Conservation (phyloP, 2,888 invertebrate genomes). For the Phanerotoma sp. region DNA sequence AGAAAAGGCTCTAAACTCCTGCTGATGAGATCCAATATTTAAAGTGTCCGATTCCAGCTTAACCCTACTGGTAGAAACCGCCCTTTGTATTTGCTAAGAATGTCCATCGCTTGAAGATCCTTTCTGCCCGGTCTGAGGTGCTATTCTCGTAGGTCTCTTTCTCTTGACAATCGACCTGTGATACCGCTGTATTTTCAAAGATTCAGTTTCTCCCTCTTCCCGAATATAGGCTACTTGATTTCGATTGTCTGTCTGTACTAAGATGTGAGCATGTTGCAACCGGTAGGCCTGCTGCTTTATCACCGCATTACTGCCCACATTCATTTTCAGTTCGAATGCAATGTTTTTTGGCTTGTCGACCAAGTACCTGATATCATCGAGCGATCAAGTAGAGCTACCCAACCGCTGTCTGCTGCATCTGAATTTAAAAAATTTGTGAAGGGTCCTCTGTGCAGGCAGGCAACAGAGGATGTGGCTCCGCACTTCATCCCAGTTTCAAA, state of each 20-base stretch:
- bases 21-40: conserved; percentile 19
- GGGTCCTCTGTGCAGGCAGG: conserved; percentile 24
- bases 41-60: conserved; percentile 28
- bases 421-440: conserved; percentile 24
- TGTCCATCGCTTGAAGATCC: conserved; percentile 19
- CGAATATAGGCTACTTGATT: conserved; percentile 26
- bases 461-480: conserved; percentile 4
- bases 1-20: conserved; percentile 18
- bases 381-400: conserved; percentile 24
- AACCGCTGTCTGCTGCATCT: conserved; percentile 26
- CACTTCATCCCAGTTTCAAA: conserved; percentile 28
- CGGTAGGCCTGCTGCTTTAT: conserved; percentile 10
- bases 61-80: conserved; percentile 23
- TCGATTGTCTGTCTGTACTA: conserved; percentile 23
- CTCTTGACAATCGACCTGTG: conserved; percentile 38
- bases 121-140: not conserved
- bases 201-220: conserved; percentile 29
- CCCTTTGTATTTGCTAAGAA: conserved; percentile 25
- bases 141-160: conserved; percentile 3
- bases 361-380: conserved; percentile 20
- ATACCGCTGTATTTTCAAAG: conserved; percentile 38
- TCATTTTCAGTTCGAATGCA: conserved; percentile 32
- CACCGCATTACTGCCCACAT: conserved; percentile 24
- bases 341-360: conserved; percentile 12
- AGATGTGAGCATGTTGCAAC: conserved; percentile 15